Evolutionary conservation across 2,888 invertebrate genomes (phyloP).

Genomic region (Drosophila koepferae): DNA sequence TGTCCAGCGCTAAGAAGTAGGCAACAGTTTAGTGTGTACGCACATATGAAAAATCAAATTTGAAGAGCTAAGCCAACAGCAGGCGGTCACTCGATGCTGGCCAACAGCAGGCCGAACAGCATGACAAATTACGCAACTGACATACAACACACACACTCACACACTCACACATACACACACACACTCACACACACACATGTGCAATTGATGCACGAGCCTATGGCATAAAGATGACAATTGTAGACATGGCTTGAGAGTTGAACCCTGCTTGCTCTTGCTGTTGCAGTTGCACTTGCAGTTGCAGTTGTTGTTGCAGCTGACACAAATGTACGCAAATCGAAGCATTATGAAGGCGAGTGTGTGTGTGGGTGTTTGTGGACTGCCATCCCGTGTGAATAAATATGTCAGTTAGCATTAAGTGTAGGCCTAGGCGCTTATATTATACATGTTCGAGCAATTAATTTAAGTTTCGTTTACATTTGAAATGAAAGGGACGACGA

Average conservation of each 20-base stretch:
- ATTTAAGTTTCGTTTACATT: conserved; percentile 80
- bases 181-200: conserved; percentile 16
- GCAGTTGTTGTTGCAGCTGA: conserved; percentile 53
- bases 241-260: conserved; percentile 44
- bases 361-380: conserved; percentile 19
- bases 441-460: conserved; percentile 79
- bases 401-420: conserved; percentile 76
- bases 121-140: conserved; percentile 66
- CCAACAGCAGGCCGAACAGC: conserved; percentile 48
- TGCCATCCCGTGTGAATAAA: conserved; percentile 62
- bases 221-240: conserved; percentile 61
- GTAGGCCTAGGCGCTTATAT: conserved; percentile 68
- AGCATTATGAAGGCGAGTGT: conserved; percentile 62
- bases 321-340: conserved; percentile 71
- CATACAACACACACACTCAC: conserved; percentile 41
- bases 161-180: conserved; percentile 26
- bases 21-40: conserved; percentile 50
- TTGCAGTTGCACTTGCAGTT: conserved; percentile 17
- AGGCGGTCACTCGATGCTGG: conserved; percentile 53
- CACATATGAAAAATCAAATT: conserved; percentile 68
- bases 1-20: conserved; percentile 34
- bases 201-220: conserved; percentile 15
- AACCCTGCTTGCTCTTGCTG: conserved; percentile 12
- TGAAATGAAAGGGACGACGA: conserved; percentile 42
- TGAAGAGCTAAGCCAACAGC: conserved; percentile 68